phyloP scores from a whole-genome alignment of 2,888 invertebrate species.

The Chrysolina americana region DNA sequence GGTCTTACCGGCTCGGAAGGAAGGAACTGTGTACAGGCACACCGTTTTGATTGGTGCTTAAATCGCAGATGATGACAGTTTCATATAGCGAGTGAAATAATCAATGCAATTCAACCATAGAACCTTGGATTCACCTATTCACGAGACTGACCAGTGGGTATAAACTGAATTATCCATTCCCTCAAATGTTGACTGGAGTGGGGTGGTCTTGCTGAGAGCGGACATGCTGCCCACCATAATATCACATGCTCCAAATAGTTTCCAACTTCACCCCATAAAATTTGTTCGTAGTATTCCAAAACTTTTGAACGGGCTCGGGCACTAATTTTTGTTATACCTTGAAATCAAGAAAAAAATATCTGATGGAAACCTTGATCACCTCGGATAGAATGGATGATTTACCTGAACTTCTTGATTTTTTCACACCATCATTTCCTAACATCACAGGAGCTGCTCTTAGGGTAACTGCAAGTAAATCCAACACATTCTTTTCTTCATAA shows the following conservation, averaged over 20 bases:
- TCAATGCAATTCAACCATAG: background rate
- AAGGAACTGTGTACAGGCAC: too few species aligned
- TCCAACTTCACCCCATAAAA: conserved; percentile 87
- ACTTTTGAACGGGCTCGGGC: conserved; percentile 76
- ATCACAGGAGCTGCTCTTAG: conserved; percentile 74
- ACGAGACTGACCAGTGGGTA: conserved; percentile 70
- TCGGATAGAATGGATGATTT: background rate
- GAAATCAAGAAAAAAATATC: conserved; percentile 46
- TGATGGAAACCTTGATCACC: background rate
- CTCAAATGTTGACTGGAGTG: conserved; percentile 77
- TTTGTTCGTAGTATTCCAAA: conserved; percentile 80
- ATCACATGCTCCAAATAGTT: conserved; percentile 85
- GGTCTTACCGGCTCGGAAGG: too few species aligned
- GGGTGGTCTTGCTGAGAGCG: conserved; percentile 78
- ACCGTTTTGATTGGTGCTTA: too few species aligned
- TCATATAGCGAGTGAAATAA: too few species aligned
- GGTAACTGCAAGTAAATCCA: conserved; percentile 75
- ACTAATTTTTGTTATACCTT: conserved; percentile 75
- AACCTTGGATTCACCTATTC: conserved; percentile 7
- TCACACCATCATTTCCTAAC: conserved; percentile 76
- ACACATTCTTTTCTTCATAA: conserved; percentile 79
- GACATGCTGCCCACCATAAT: conserved; percentile 87
- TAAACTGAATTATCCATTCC: conserved; percentile 77
- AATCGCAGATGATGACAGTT: too few species aligned
- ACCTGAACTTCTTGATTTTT: conserved; percentile 71